These are phyloP conservation scores for Zeugodacus cucurbitae DNA, from an alignment of 1,140 invertebrate species.

Conservation along the genomic window DNA sequence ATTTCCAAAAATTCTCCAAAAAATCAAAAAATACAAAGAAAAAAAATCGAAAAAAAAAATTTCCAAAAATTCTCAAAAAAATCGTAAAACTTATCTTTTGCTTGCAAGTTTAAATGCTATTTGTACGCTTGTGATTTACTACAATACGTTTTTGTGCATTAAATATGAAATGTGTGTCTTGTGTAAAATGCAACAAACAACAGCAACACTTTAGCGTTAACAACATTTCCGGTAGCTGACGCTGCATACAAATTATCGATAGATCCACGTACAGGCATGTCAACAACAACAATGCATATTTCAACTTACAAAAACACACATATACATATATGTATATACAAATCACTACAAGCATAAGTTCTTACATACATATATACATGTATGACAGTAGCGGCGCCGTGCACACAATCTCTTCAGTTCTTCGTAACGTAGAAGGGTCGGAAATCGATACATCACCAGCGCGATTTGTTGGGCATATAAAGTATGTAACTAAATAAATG, in stretches of 20 bases:
- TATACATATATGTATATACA: background rate
- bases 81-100: background rate
- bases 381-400: constrained; percentile 5
- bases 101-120: background rate
- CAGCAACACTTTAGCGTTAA: constrained; percentile 23
- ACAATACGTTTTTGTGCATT: background rate
- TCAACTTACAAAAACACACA: background rate
- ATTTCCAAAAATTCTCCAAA: no score
- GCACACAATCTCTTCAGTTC: background rate
- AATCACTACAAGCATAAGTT: background rate
- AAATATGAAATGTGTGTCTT: constrained; percentile 6
- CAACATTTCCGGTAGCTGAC: constrained; percentile 11
- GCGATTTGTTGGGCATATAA: constrained; percentile 35
- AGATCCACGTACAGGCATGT: background rate
- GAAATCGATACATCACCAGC: constrained; percentile 33
- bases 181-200: constrained; percentile 12
- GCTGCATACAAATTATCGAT: constrained; percentile 30
- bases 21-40: background rate
- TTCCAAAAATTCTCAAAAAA: background rate
- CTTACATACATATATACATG: no score
- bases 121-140: background rate
- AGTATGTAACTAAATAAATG: constrained; percentile 26
- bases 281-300: background rate
- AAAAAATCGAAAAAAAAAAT: background rate
- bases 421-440: background rate